Percentiles rank a stretch among this genome's conserved stretches.
These are phyloP conservation scores for Bellardia bayeri DNA, from an alignment of 2,888 invertebrate species.

Conservation along the genomic window DNA sequence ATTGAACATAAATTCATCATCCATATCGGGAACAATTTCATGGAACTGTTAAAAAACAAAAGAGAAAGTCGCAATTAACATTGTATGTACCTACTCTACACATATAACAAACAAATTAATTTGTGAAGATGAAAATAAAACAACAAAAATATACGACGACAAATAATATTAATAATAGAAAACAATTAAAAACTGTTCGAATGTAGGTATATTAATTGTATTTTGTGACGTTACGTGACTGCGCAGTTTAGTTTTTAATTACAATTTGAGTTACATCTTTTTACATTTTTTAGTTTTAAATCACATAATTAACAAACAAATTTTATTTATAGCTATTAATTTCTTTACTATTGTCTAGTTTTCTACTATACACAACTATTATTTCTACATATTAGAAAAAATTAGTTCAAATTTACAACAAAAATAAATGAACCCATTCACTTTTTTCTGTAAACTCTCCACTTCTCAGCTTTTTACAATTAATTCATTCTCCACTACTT, in stretches of 20 bases:
- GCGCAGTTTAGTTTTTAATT: constrained; percentile 62
- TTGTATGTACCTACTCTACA: neutral
- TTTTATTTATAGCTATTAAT: neutral
- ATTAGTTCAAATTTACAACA: constrained; percentile 29
- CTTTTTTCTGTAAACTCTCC: constrained; percentile 25
- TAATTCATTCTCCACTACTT: neutral
- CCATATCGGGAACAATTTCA: constrained; percentile 86
- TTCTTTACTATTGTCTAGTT: neutral
- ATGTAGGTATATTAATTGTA: constrained; percentile 14
- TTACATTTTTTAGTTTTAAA: neutral
- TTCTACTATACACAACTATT: neutral
- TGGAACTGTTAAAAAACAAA: constrained; percentile 81
- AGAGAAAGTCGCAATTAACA: constrained; percentile 27
- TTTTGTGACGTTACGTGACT: constrained; percentile 68
- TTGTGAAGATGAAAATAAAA: neutral
- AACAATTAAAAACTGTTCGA: constrained; percentile 3
- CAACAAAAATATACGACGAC: neutral
- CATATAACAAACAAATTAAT: constrained; percentile 35
- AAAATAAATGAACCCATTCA: constrained; percentile 27
- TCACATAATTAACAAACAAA: neutral
- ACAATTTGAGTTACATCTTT: constrained; percentile 44
- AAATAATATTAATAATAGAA: constrained; percentile 22
- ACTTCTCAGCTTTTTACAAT: neutral
- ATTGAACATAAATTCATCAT: constrained; percentile 90
- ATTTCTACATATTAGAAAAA: neutral